Base-by-base conservation (phyloP, 2,888 invertebrate genomes). In the Dascillus cervinus region DNA sequence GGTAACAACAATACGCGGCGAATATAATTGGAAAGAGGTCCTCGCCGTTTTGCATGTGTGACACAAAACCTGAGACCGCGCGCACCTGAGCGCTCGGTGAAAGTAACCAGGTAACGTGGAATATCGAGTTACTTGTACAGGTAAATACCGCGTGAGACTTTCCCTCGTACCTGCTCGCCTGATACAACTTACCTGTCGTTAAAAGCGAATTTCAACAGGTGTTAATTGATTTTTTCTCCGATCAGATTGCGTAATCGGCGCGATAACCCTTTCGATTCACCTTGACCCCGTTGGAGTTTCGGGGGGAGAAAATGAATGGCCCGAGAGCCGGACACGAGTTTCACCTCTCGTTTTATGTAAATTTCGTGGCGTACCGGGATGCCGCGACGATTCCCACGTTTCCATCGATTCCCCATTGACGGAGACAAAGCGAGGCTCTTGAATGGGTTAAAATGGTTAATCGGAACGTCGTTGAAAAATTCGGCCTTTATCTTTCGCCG, bases 121-220 rank as follows among this genome's bases (percentile, higher is more conserved):
- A 34, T 38, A 32, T 10, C 32, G 34, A 26, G 24, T 8, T 6
- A 17, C 17, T 17, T 17, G 17, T 8, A 17, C 17, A 17, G 17
- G 17, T 17, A 8, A 17, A 17, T 17, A 23, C 30, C 14, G 26
- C 37, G 44, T 43, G 46, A 47, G 29, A n/a, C n/a, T n/a, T n/a
- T n/a, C 36, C 23, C 14, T 3, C 10, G 6, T 23, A 50, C 39
- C 47, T 61, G 52, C 13, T 39, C 44, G 49, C 60, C 60, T 56
- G 48, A 11, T 55, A 36, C 26, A 15, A 10, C 33, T 41, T 56
- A 50, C 54, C 53, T 49, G 50, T 54, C 48, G 55, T 60, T 60
- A 56, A 62, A 62, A 62, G 61, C 60, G 61, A 62, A 62, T 55
- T 51, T 55, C 52, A 58, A 58, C 58, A 60, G 58, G 59, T 60